Evolutionary conservation across 2,888 invertebrate species (phyloP).

Genomic region (Lasioglossum villosulum): DNA sequence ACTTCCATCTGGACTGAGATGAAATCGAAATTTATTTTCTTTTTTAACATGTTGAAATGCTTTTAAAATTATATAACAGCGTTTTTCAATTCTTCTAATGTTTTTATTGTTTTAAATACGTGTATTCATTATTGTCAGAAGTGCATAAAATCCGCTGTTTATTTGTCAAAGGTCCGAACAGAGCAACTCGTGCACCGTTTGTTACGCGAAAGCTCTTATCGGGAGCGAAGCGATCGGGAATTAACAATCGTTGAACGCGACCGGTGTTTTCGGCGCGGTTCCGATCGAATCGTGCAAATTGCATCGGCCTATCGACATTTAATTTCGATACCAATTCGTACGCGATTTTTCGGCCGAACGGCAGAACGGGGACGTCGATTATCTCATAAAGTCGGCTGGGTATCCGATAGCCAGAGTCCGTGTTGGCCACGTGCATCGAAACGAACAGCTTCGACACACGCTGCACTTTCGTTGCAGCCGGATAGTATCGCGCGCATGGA

Average conservation of each 20-base stretch:
- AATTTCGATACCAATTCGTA: conserved; percentile 38
- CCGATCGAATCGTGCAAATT: conserved; percentile 30
- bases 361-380: conserved; percentile 27
- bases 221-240: background rate
- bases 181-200: background rate
- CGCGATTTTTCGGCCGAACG: conserved; percentile 27
- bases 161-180: too few relatives aligned
- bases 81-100: too few relatives aligned
- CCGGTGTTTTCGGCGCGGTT: conserved; percentile 7
- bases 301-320: background rate
- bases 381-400: conserved; percentile 6
- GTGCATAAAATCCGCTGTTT: too few relatives aligned
- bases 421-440: conserved; percentile 30
- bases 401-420: conserved; percentile 1
- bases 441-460: conserved; percentile 24
- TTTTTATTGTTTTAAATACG: too few relatives aligned
- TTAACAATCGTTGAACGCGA: background rate
- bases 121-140: too few relatives aligned
- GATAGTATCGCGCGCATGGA: conserved; percentile 58
- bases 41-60: too few relatives aligned
- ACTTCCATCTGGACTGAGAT: too few relatives aligned
- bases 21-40: too few relatives aligned
- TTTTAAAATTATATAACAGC: too few relatives aligned
- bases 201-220: background rate
- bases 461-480: conserved; percentile 34